Conservation (phyloP, 2,113 vertebrate genomes). For the Choloepus hoffmanni region DNA sequence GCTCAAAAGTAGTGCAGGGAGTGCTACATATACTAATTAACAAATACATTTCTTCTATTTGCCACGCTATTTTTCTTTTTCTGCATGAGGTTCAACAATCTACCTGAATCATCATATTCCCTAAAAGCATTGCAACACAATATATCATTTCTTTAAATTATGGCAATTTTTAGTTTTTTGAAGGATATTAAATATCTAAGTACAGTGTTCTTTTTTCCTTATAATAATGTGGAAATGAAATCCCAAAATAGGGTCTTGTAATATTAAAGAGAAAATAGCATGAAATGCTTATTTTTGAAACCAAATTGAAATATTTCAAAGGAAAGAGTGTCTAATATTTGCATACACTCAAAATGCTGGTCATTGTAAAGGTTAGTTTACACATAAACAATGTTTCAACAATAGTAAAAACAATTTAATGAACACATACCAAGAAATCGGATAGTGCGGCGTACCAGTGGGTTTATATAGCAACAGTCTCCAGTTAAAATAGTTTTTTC, state of each 20-base stretch:
- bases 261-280: neutral
- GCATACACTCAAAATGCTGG: neutral
- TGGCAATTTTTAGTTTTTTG: neutral
- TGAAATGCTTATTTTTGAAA: slow-evolving; percentile 16
- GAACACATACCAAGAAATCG: slow-evolving; percentile 95
- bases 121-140: neutral
- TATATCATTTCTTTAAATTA: neutral
- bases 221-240: slow-evolving; percentile 23
- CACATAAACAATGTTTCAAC: neutral
- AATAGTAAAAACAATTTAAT: slow-evolving; percentile 73
- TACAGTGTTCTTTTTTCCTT: neutral
- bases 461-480: slow-evolving; percentile 99
- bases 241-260: neutral
- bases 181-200: neutral
- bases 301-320: neutral
- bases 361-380: neutral
- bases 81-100: neutral
- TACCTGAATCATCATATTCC: neutral
- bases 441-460: slow-evolving; percentile 95
- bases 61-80: neutral
- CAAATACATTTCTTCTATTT: neutral
- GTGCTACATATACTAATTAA: neutral
- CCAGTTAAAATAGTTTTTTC: slow-evolving; percentile 97
- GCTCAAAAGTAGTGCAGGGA: neutral
- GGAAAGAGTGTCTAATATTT: neutral